Conservation (phyloP, 1,140 invertebrate genomes). For the Cotesia glomerata region DNA sequence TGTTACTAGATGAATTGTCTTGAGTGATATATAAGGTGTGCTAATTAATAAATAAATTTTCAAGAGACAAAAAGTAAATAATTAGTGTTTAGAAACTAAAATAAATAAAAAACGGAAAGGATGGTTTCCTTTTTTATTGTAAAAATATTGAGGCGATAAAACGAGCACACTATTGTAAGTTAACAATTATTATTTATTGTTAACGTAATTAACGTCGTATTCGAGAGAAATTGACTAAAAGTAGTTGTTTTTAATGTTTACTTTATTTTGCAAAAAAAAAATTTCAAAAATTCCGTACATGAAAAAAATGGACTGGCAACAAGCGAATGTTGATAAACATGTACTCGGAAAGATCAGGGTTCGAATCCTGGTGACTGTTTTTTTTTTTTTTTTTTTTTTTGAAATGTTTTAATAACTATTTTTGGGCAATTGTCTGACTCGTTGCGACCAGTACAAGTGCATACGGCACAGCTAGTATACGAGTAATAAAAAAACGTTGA, state of each 20-base stretch:
- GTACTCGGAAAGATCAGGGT: too few relatives aligned
- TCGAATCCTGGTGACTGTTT: neutral
- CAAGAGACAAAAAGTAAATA: slow-evolving; percentile 33
- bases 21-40: slow-evolving; percentile 20
- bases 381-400: neutral
- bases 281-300: slow-evolving; percentile 52
- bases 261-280: slow-evolving; percentile 39
- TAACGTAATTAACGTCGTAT: neutral
- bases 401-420: slow-evolving; percentile 9
- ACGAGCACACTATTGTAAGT: slow-evolving; percentile 27
- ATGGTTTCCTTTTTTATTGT: slow-evolving; percentile 56
- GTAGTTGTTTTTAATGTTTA: slow-evolving; percentile 19
- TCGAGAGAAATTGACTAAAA: neutral
- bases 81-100: slow-evolving; percentile 44
- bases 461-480: slow-evolving; percentile 65
- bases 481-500: slow-evolving; percentile 48
- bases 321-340: neutral
- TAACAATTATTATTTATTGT: too few relatives aligned
- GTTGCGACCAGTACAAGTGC: slow-evolving; percentile 64
- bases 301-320: slow-evolving; percentile 39
- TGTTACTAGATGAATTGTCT: slow-evolving; percentile 19
- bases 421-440: slow-evolving; percentile 51
- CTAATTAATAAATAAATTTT: slow-evolving; percentile 20
- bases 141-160: slow-evolving; percentile 37
- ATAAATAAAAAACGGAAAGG: slow-evolving; percentile 25